These are phyloP conservation scores for Orchesella cincta DNA, from an alignment of 1,140 invertebrate genomes.

Conservation along the genomic window DNA sequence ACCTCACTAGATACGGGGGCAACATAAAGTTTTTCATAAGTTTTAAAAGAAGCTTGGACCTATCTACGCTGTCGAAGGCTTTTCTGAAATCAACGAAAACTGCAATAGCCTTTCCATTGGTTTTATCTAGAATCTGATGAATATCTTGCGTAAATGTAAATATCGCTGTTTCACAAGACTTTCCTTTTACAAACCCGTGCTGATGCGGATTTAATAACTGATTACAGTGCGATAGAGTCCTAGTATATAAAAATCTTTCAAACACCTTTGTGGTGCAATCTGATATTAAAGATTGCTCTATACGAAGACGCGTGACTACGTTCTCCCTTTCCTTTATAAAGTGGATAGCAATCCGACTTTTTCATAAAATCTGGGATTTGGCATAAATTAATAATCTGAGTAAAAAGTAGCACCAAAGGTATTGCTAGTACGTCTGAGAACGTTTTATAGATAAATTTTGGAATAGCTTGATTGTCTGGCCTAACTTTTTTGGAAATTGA, in stretches of 20 bases:
- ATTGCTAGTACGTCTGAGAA: background rate
- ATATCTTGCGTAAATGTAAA: background rate
- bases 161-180: slow-evolving; percentile 20
- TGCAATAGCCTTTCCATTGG: background rate
- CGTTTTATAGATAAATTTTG: background rate
- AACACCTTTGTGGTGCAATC: slow-evolving; percentile 6
- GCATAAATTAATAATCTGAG: background rate
- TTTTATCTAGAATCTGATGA: background rate
- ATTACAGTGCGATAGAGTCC: background rate
- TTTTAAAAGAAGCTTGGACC: background rate
- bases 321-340: slow-evolving; percentile 24
- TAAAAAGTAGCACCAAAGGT: background rate
- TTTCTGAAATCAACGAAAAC: slow-evolving; percentile 31
- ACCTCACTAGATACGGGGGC: background rate
- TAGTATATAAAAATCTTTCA: slow-evolving; percentile 15
- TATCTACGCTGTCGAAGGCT: slow-evolving; percentile 20
- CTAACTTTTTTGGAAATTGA: too few relatives aligned
- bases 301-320: background rate
- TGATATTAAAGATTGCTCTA: slow-evolving; percentile 8
- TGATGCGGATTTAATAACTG: background rate
- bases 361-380: background rate
- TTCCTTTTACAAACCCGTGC: slow-evolving; percentile 18
- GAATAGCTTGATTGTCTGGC: too few relatives aligned
- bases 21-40: slow-evolving; percentile 10
- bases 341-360: background rate